Evolutionary conservation across 2,113 vertebrate species (phyloP).

Genomic region (Balaenoptera acutorostrata): DNA sequence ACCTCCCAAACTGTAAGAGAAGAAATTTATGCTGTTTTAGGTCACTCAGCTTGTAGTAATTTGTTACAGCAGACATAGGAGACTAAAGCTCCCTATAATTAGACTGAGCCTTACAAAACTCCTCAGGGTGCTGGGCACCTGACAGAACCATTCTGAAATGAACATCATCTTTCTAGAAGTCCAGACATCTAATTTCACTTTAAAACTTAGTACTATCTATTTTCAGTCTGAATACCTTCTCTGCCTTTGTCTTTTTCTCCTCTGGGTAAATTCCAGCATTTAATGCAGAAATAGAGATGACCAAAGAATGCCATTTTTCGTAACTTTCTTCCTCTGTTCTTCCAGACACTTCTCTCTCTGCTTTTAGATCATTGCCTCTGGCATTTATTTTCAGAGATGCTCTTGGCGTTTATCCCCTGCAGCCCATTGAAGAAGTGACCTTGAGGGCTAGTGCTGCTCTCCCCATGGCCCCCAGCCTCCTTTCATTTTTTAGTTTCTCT

Average conservation of each 20-base stretch:
- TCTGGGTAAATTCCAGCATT: neutral
- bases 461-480: rapidly evolving
- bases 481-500: neutral
- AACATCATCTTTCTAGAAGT: neutral
- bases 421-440: neutral
- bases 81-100: rapidly evolving
- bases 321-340: neutral
- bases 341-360: neutral
- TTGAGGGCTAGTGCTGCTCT: neutral
- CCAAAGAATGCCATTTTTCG: neutral
- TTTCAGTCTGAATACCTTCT: neutral
- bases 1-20: neutral
- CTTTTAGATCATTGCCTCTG: neutral
- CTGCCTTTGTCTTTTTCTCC: neutral
- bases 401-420: neutral
- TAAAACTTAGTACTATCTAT: neutral
- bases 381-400: neutral
- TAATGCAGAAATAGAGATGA: neutral
- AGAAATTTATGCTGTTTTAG: too few relatives aligned
- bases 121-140: neutral
- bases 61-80: neutral
- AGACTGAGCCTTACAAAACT: neutral
- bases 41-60: neutral
- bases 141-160: neutral
- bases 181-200: neutral